These are phyloP conservation scores for Eufriesea mexicana DNA, from an alignment of 1,140 invertebrate species.

Conservation along the genomic window DNA sequence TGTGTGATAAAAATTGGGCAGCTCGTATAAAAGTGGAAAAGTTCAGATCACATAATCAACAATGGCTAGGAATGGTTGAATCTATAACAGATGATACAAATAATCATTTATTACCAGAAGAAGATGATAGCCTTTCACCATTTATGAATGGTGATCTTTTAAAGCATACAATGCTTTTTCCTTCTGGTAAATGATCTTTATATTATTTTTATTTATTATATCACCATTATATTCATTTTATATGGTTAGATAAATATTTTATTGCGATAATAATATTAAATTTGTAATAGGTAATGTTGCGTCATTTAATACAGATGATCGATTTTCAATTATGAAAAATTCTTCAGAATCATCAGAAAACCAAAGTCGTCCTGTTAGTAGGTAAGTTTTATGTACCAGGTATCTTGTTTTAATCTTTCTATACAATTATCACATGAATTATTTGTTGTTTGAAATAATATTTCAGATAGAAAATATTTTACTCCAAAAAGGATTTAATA, in stretches of 20 bases:
- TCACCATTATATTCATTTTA: background rate
- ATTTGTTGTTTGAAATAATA: too few relatives aligned
- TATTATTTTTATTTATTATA: background rate
- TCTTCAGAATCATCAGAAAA: conserved; percentile 80
- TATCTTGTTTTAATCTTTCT: too few relatives aligned
- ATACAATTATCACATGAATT: too few relatives aligned
- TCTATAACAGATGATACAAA: conserved; percentile 83
- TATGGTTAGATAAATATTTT: background rate
- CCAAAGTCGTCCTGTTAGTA: conserved; percentile 81
- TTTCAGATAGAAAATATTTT: too few relatives aligned
- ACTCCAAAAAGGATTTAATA: too few relatives aligned
- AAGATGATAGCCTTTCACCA: conserved; percentile 86
- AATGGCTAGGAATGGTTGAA: conserved; percentile 98
- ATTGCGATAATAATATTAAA: conserved; percentile 26
- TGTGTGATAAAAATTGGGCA: conserved; percentile 95
- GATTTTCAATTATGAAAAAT: conserved; percentile 80
- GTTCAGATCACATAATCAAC: conserved; percentile 97
- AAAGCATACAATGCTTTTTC: conserved; percentile 86
- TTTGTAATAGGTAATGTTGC: conserved; percentile 74
- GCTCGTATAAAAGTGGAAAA: conserved; percentile 96
- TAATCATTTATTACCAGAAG: conserved; percentile 83
- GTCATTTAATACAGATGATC: conserved; percentile 79
- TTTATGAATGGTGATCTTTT: conserved; percentile 89
- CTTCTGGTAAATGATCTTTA: conserved; percentile 82
- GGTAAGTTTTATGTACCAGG: conserved; percentile 70